phyloP scores from a whole-genome alignment of 2,113 vertebrate genomes.

The Corydoras maculifer region DNA sequence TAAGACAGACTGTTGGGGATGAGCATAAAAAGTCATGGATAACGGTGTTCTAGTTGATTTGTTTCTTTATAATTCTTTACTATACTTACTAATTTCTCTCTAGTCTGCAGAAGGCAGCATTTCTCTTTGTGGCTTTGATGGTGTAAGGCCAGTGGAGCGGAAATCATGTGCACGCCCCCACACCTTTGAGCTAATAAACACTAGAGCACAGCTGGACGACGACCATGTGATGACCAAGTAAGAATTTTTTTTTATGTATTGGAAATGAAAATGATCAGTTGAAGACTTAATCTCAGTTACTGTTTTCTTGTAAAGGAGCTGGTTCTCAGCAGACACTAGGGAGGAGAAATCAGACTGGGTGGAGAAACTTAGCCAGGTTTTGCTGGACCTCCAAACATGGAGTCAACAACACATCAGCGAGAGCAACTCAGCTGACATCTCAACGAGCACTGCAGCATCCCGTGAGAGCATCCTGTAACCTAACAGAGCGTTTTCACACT shows the following conservation, averaged over 20 bases:
- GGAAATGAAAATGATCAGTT: not conserved
- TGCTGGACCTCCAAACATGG: conserved; percentile 67
- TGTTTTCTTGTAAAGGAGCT: conserved; percentile 49
- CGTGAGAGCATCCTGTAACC: conserved; percentile 61
- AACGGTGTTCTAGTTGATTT: no score
- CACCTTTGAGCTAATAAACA: conserved; percentile 69
- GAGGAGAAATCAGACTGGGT: conserved; percentile 64
- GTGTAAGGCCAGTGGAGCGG: conserved; percentile 60
- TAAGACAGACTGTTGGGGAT: not conserved
- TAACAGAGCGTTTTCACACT: not conserved
- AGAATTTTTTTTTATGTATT: conserved; percentile 6
- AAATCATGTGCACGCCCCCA: conserved; percentile 69
- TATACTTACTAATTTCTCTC: not conserved
- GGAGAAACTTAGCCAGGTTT: conserved; percentile 64
- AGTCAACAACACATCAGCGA: conserved; percentile 29
- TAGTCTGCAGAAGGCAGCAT: conserved; percentile 66
- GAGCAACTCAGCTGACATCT: not conserved
- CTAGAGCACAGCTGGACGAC: conserved; percentile 41
- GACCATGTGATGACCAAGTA: conserved; percentile 52
- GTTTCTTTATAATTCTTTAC: no score
- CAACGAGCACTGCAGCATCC: conserved; percentile 33
- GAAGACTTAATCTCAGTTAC: no score
- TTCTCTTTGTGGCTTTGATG: conserved; percentile 53
- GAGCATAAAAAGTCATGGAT: no score
- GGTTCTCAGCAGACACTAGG: conserved; percentile 67